A percentile compares a stretch with the other conserved stretches of the same genome.
These are phyloP conservation scores for Lynx canadensis DNA, from an alignment of 2,113 vertebrate genomes.

Conservation along the genomic window DNA sequence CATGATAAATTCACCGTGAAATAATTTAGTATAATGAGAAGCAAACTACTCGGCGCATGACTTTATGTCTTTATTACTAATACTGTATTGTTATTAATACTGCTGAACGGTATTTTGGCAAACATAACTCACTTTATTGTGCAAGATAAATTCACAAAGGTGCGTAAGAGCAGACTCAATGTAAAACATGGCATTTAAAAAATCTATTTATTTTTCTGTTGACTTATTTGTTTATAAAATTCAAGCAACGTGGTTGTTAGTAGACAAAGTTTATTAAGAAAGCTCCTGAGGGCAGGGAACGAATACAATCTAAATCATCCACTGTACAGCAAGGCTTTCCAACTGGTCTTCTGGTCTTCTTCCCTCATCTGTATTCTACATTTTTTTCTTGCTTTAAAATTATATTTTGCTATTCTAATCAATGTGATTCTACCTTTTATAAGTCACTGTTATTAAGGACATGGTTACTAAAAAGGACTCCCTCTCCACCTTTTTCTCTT, in stretches of 20 bases:
- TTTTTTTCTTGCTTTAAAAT: neutral
- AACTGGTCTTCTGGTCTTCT: no score
- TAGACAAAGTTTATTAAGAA: neutral
- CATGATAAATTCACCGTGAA: slow-evolving; percentile 7
- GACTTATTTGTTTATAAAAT: slow-evolving; percentile 23
- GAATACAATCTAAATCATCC: neutral
- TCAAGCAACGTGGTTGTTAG: neutral
- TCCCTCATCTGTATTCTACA: neutral
- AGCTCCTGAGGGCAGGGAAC: neutral
- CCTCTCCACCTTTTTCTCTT: neutral
- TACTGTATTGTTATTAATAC: neutral
- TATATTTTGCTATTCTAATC: neutral
- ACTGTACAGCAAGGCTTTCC: neutral
- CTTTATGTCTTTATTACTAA: neutral
- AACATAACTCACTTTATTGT: neutral
- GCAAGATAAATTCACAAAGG: neutral
- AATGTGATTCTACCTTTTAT: neutral
- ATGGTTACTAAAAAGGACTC: neutral
- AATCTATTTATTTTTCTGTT: neutral
- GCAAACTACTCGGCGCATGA: neutral
- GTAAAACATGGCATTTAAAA: neutral
- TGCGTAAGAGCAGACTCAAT: neutral
- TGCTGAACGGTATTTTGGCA: neutral
- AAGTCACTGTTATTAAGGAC: neutral
- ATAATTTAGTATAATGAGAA: slow-evolving; percentile 23